Conservation (phyloP, 2,888 invertebrate genomes). For the Agriotes lineatus region DNA sequence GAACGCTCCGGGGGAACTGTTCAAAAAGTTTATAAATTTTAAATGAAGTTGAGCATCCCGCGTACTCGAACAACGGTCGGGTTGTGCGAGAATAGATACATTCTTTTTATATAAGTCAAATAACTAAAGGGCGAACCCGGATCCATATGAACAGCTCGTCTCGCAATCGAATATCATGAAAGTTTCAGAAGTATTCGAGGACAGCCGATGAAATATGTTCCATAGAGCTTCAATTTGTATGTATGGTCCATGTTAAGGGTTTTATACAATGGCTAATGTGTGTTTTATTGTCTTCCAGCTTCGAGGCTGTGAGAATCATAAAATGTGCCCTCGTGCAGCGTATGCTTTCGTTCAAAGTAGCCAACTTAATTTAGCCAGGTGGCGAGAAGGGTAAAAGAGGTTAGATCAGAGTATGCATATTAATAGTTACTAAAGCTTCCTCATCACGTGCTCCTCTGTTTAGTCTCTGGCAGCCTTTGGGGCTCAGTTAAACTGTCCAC, state of each 20-base stretch:
- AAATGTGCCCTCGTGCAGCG: conserved; percentile 15
- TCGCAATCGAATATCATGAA: conserved; percentile 36
- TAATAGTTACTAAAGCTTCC: conserved; percentile 48
- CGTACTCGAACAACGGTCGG: too few species aligned
- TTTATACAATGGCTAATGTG: conserved; percentile 28
- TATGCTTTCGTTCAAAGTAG: conserved; percentile 24
- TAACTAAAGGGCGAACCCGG: conserved; percentile 22
- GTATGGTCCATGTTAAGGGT: conserved; percentile 27
- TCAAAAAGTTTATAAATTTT: too few species aligned
- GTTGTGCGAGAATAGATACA: conserved; percentile 15
- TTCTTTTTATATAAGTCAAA: conserved; percentile 29
- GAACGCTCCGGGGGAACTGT: too few species aligned
- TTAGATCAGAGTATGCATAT: conserved; percentile 47
- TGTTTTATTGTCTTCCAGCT: conserved; percentile 27
- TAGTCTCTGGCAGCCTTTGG: conserved; percentile 52
- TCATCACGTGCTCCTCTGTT: conserved; percentile 47
- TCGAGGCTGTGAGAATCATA: conserved; percentile 14
- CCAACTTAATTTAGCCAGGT: conserved; percentile 42
- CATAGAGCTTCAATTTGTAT: conserved; percentile 33
- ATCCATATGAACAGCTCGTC: conserved; percentile 20
- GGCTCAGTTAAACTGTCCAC: conserved; percentile 43
- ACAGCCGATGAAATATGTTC: conserved; percentile 32
- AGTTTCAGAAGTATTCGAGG: conserved; percentile 34
- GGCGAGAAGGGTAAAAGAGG: conserved; percentile 42
- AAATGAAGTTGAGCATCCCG: too few species aligned